phyloP scores from a whole-genome alignment of 2,113 vertebrate species.

The Oophaga pumilio region DNA sequence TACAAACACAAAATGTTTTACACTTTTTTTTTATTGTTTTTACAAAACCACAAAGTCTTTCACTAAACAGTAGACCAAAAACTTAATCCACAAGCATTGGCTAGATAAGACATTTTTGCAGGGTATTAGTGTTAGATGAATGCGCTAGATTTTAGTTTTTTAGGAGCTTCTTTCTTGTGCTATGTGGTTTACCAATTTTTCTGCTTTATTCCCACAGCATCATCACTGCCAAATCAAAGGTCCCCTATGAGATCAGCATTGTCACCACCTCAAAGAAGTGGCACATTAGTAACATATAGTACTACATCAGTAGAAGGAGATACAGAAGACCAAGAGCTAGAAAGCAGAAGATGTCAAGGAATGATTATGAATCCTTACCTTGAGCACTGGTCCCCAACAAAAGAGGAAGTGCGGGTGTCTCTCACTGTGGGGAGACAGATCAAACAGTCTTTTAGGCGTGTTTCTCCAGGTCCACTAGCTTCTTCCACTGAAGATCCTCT shows the following conservation, averaged over 20 bases:
- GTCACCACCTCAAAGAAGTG: conserved; percentile 56
- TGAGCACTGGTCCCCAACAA: conserved; percentile 55
- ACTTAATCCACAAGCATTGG: background rate
- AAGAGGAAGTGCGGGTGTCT: conserved; percentile 52
- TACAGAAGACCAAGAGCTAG: conserved; percentile 55
- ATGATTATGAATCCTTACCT: conserved; percentile 55
- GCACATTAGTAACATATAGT: conserved; percentile 54
- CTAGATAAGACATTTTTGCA: conserved; percentile 1
- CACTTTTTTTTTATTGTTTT: background rate
- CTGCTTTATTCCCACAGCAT: conserved; percentile 47
- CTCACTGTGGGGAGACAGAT: conserved; percentile 54
- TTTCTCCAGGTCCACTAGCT: conserved; percentile 51
- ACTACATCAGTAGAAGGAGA: conserved; percentile 56
- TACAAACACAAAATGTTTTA: background rate
- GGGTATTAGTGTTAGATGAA: background rate
- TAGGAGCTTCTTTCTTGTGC: background rate
- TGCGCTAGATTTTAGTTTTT: background rate
- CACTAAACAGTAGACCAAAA: background rate
- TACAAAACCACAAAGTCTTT: background rate
- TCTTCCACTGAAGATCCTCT: conserved; percentile 56
- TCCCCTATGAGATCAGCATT: conserved; percentile 49
- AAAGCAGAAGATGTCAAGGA: conserved; percentile 53
- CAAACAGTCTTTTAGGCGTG: conserved; percentile 54
- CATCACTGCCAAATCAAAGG: conserved; percentile 56
- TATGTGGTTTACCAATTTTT: background rate